These are phyloP conservation scores for Cygnus atratus DNA, from an alignment of 2,113 vertebrate species.

Conservation along the genomic window DNA sequence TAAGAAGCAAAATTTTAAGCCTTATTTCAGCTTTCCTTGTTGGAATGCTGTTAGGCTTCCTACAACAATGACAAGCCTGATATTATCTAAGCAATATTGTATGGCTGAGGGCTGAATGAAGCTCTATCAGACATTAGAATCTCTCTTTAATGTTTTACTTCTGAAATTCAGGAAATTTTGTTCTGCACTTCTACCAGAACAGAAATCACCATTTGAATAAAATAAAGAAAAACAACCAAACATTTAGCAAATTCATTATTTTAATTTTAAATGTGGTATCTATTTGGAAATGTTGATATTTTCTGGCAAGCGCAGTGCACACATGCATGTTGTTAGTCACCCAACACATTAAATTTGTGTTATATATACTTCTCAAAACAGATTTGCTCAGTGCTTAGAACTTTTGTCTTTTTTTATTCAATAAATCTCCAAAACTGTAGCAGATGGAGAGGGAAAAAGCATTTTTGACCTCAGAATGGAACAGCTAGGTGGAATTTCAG, in stretches of 20 bases:
- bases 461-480: slow-evolving; percentile 32
- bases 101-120: neutral
- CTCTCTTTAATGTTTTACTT: neutral
- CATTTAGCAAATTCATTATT: slow-evolving; percentile 44
- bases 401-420: slow-evolving; percentile 31
- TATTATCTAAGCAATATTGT: slow-evolving; percentile 25
- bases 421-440: neutral
- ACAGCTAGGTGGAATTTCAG: neutral
- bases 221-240: slow-evolving; percentile 31
- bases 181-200: neutral
- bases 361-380: slow-evolving; percentile 53
- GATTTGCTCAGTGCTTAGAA: neutral
- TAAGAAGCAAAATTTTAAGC: slow-evolving; percentile 9
- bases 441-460: slow-evolving; percentile 10
- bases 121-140: neutral
- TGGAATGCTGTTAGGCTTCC: neutral
- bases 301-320: slow-evolving; percentile 10
- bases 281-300: slow-evolving; percentile 53
- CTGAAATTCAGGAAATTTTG: slow-evolving; percentile 29
- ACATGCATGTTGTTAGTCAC: slow-evolving; percentile 53
- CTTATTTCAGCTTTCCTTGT: neutral
- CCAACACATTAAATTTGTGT: slow-evolving; percentile 22
- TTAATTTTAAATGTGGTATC: slow-evolving; percentile 51
- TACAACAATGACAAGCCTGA: neutral
- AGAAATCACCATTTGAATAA: slow-evolving; percentile 18